Evolutionary conservation across 2,888 invertebrate genomes (phyloP), one percentile per base, ranked within the genome.

Genomic region (Steinernema hermaphroditum): DNA sequence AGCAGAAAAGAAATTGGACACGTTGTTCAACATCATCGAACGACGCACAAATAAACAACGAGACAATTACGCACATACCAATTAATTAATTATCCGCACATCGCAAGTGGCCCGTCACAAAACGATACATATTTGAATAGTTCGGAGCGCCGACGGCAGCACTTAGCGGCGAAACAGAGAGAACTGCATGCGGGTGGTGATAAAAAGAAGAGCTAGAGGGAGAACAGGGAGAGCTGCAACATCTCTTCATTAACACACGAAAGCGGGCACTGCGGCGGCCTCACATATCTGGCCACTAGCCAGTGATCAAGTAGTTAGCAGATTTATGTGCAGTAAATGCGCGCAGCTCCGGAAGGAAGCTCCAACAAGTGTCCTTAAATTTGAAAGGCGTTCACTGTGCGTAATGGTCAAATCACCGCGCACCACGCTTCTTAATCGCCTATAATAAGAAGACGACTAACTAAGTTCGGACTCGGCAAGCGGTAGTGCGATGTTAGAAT

Each of bases 61-160:
- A 62, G 62, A 62, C 62, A 29, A 62, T 62, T 62, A 54, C 54
- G n/a, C n/a, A n/a, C n/a, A n/a, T 37, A 37, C 62, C 62, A 34
- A 62, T 62, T 62, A 62, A 62, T 62, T 34, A 62, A 32, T 62
- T 62, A 62, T 62, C 62, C 62, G n/a, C 62, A 62, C 62, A 62
- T 62, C 62, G 62, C 62, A 29, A 62, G 62, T 62, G 62, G 62
- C 27, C 62, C 62, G 62, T 62, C 62, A 62, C 62, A 62, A 62
- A 62, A 62, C 62, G 62, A 62, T 62, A 62, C 62, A 62, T 62
- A 62, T 62, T 62, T 62, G 62, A 62, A 62, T 62, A 62, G 62
- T 62, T n/a, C n/a, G n/a, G n/a, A 27, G 32, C 62, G 32, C 29
- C 29, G 62, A 29, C 16, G 16, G 62, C 62, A n/a, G 19, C 62